A percentile compares a stretch with the other conserved stretches of the same genome.
phyloP scores from a whole-genome alignment of 2,113 vertebrate genomes.

The Orientallactaga bullata region DNA sequence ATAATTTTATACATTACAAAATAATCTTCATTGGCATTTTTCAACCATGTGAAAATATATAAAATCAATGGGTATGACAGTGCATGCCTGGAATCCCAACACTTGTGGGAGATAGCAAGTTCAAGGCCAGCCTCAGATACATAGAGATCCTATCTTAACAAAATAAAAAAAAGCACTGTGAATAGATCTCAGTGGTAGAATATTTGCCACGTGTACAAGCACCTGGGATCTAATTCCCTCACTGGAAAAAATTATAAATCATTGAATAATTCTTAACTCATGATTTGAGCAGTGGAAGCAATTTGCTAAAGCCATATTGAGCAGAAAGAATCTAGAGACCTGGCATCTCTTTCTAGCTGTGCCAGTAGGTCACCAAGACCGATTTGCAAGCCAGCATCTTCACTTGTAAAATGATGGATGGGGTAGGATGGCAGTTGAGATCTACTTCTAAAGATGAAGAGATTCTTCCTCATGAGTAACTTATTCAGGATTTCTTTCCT shows the following conservation, averaged over 20 bases:
- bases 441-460: neutral
- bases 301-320: neutral
- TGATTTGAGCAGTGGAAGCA: neutral
- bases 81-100: neutral
- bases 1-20: neutral
- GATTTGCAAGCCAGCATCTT: neutral
- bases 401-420: neutral
- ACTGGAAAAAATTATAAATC: neutral
- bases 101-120: neutral
- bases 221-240: neutral
- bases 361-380: neutral
- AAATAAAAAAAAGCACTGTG: neutral
- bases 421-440: neutral
- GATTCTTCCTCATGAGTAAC: neutral
- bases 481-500: neutral
- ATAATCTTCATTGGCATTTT: neutral
- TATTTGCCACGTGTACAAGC: neutral
- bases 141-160: neutral
- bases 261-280: neutral
- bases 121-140: neutral
- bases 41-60: neutral
- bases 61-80: neutral
- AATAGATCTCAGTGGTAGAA: neutral
- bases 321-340: neutral
- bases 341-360: neutral